Conservation (phyloP, 2,888 invertebrate species). For the Unio pictorum region DNA sequence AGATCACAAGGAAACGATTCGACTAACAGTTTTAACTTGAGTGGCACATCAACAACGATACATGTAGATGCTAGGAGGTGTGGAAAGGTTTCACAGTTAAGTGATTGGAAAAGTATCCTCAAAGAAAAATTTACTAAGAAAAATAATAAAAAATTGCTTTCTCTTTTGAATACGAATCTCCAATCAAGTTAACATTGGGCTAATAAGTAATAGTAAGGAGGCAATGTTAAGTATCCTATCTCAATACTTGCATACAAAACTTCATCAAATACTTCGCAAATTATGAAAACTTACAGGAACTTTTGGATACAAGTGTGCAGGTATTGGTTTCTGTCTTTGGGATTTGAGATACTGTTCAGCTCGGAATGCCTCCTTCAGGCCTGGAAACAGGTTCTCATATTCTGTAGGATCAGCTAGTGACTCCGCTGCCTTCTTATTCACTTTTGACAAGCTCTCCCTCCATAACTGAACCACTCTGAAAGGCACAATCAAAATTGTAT, state of each 20-base stretch:
- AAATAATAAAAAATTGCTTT: no score
- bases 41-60: no score
- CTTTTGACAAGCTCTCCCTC: slow-evolving; percentile 84
- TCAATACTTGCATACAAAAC: background rate
- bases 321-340: slow-evolving; percentile 65
- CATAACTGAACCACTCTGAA: slow-evolving; percentile 86
- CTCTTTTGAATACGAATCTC: no score
- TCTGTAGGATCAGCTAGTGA: slow-evolving; percentile 95
- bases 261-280: background rate
- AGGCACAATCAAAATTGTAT: slow-evolving; percentile 8
- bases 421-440: slow-evolving; percentile 92
- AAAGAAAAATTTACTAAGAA: no score
- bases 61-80: background rate
- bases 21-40: no score
- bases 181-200: no score
- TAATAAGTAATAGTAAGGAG: no score
- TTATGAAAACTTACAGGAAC: slow-evolving; percentile 67
- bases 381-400: slow-evolving; percentile 97
- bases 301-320: slow-evolving; percentile 77
- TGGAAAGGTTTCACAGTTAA: no score
- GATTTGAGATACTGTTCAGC: slow-evolving; percentile 78
- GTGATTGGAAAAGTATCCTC: no score
- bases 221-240: background rate
- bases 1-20: no score
- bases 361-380: slow-evolving; percentile 79